Evolutionary conservation across 2,797 vertebrate genomes (phyloP).

Genomic region (Chaetophractus vellerosus): DNA sequence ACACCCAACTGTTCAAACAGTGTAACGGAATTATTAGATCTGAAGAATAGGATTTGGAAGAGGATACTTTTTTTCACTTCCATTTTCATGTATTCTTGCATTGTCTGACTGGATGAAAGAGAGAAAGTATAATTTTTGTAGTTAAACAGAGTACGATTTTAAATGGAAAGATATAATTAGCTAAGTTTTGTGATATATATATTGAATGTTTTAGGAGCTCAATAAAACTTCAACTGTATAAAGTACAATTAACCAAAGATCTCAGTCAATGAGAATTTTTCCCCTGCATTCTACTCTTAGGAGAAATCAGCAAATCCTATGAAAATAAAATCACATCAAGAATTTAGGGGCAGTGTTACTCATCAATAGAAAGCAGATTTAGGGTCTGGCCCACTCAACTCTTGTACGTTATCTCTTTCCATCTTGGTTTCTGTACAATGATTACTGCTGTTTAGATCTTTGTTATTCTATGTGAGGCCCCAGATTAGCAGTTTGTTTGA

Average conservation of each 20-base stretch:
- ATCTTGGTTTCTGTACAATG: neutral
- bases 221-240: conserved; percentile 26
- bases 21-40: neutral
- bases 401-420: neutral
- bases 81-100: neutral
- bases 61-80: neutral
- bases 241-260: conserved; percentile 32
- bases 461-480: neutral
- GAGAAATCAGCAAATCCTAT: conserved; percentile 34
- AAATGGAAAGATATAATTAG: conserved; percentile 6
- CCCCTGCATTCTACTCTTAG: neutral
- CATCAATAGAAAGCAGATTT: neutral
- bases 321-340: conserved; percentile 1
- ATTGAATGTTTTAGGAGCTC: neutral
- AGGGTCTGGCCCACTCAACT: neutral
- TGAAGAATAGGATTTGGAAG: neutral
- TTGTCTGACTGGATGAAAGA: neutral
- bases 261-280: neutral
- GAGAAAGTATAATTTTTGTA: neutral
- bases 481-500: neutral
- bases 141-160: conserved; percentile 8
- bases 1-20: neutral
- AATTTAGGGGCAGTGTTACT: neutral
- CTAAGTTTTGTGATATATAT: neutral
- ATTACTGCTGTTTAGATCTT: neutral